Percentiles rank a stretch among this genome's conserved stretches.
phyloP scores from a whole-genome alignment of 2,888 invertebrate species.

The Campoplex capitator region DNA sequence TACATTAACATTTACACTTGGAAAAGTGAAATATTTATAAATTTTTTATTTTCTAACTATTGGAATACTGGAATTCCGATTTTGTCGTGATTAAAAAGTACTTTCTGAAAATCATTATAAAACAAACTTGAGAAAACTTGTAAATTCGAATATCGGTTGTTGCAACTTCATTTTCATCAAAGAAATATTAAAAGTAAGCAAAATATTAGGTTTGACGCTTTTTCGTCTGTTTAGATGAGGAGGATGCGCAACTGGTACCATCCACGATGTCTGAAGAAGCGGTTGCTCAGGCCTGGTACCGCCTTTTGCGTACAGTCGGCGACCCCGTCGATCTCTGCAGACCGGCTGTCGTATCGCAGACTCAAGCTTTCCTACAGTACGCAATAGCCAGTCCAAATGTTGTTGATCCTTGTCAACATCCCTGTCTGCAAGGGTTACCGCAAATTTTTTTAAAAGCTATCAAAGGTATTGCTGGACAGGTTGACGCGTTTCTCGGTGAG shows the following conservation, averaged over 20 bases:
- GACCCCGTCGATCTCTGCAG: constrained; percentile 97
- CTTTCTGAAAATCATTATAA: too few species aligned
- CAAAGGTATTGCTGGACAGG: constrained; percentile 96
- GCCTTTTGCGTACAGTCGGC: constrained; percentile 96
- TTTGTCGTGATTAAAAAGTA: background rate
- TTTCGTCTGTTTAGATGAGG: constrained; percentile 88
- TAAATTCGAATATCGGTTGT: too few species aligned
- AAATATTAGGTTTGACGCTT: background rate
- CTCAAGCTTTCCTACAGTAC: constrained; percentile 92
- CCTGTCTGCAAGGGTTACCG: constrained; percentile 93
- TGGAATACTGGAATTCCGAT: background rate
- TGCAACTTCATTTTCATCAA: background rate
- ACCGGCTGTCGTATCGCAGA: constrained; percentile 90
- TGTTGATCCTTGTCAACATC: constrained; percentile 96
- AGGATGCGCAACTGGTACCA: constrained; percentile 93
- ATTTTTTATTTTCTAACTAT: background rate
- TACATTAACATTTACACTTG: background rate
- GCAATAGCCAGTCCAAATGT: constrained; percentile 91
- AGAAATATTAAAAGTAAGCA: background rate
- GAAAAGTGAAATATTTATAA: background rate
- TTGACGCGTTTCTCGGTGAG: constrained; percentile 97
- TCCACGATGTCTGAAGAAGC: constrained; percentile 94
- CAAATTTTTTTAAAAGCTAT: constrained; percentile 97
- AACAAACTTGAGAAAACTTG: too few species aligned
- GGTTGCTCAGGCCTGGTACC: constrained; percentile 97